Base-by-base conservation (phyloP, 2,888 invertebrate genomes). In the Muscina levida region DNA sequence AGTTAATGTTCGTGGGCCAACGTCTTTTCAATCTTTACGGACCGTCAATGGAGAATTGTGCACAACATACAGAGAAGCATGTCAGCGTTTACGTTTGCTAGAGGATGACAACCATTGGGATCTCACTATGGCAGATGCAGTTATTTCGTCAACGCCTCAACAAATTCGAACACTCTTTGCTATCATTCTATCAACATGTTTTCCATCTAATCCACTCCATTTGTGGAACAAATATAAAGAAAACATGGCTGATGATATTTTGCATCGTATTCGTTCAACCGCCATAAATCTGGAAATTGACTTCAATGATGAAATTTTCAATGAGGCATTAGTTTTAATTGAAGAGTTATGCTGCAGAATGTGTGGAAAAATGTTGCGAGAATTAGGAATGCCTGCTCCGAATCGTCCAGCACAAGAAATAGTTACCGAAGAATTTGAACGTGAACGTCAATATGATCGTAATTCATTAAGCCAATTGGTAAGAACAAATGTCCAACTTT, bases 41-140 rank as follows among this genome's bases (percentile, higher is more conserved):
- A 90, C 88, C 76, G 86, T 89, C 48, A 82, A 90, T 86, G 88
- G 87, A 82, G 37, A 56, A 82, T 17, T 86, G 62, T 88, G 82
- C 79, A 82, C 42, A 24, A 87, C 88, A 75, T 90, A 85, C 85
- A 81, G 86, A 65, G 87, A 85, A 72, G 89, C 89, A 26, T 89
- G 88, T 84, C 51, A 77, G 13, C n/a, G 1, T 0, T 66, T 72
- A 8, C 70, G 84, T 68, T 86, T 90, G 65, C 84, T 88, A 17
- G 86, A 88, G 82, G 84, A 87, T 77, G 87, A 83, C 46, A 31
- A 37, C 11, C 79, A 83, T 72, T 83, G 82, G 81, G 83, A 85
- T 24, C 15, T 68, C 37, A 82, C 85, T 48, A 59, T 83, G 17
- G 71, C 37, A 10, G 79, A 82, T 66, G 67, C 83, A 59, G 44